These are phyloP conservation scores for Stegastes partitus DNA, from an alignment of 2,113 vertebrate species.

Conservation along the genomic window DNA sequence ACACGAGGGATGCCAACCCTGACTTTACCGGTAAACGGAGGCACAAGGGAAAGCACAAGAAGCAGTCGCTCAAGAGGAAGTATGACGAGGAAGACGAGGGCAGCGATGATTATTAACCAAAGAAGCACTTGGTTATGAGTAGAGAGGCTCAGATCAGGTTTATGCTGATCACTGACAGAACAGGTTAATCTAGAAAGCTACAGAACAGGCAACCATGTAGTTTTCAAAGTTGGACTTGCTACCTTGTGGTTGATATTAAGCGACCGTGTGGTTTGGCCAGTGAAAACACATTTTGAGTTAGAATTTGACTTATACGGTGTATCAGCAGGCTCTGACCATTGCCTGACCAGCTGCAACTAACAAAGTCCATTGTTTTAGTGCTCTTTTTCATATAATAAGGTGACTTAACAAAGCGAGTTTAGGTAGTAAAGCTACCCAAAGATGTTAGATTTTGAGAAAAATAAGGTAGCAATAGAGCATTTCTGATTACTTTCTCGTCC, in stretches of 20 bases:
- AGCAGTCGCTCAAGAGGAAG: slow-evolving; percentile 75
- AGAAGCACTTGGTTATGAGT: neutral
- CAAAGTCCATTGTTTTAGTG: neutral
- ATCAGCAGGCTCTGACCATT: neutral
- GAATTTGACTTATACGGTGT: neutral
- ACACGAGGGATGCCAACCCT: slow-evolving; percentile 65
- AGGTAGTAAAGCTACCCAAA: neutral
- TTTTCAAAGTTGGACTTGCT: neutral
- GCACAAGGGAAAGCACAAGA: slow-evolving; percentile 76
- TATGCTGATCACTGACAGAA: neutral
- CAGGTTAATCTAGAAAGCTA: neutral
- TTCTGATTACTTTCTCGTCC: neutral
- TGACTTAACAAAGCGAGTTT: neutral
- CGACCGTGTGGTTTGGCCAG: neutral
- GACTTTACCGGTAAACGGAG: slow-evolving; percentile 71
- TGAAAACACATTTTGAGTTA: slow-evolving; percentile 7
- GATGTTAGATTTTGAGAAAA: slow-evolving; percentile 1
- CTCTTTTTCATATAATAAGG: neutral
- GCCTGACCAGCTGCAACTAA: neutral
- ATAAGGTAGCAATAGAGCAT: neutral
- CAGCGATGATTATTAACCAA: slow-evolving; percentile 74
- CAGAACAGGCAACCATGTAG: neutral
- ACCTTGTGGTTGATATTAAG: neutral
- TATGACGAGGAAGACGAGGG: slow-evolving; percentile 78
- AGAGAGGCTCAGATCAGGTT: neutral